Evolutionary conservation across 1,140 invertebrate species (phyloP).

Genomic region (Papilio dardanus): DNA sequence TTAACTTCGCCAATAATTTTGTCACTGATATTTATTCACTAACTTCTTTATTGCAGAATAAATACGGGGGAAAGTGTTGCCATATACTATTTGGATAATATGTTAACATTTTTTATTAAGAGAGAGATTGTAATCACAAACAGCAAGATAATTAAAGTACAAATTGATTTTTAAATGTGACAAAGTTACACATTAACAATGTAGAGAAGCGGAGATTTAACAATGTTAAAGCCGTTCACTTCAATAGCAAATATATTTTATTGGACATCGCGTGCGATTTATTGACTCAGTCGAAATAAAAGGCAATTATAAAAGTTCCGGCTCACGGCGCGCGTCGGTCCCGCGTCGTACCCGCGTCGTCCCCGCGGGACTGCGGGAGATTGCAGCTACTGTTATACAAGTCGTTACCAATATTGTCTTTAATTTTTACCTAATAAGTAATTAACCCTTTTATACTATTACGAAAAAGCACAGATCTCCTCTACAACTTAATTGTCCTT

Average conservation of each 20-base stretch:
- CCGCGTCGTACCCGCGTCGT: neutral
- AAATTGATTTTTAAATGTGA: neutral
- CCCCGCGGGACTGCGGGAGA: neutral
- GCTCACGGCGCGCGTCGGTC: neutral
- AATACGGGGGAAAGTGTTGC: neutral
- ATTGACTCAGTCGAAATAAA: conserved; percentile 2
- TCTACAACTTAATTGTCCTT: too few relatives aligned
- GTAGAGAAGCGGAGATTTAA: neutral
- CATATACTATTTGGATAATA: neutral
- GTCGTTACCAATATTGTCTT: neutral
- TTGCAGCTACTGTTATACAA: neutral
- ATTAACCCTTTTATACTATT: too few relatives aligned
- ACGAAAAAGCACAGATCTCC: too few relatives aligned
- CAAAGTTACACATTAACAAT: neutral
- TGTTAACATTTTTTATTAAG: neutral
- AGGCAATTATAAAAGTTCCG: conserved; percentile 16
- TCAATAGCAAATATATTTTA: neutral
- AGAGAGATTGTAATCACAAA: too few relatives aligned
- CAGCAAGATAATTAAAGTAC: neutral
- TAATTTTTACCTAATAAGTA: too few relatives aligned
- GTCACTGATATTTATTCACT: neutral
- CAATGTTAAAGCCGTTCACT: neutral
- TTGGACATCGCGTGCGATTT: neutral
- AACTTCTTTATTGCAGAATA: neutral
- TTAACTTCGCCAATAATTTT: neutral